Base-by-base conservation (phyloP, 2,113 vertebrate genomes). In the Syngnathoides biaculeatus region DNA sequence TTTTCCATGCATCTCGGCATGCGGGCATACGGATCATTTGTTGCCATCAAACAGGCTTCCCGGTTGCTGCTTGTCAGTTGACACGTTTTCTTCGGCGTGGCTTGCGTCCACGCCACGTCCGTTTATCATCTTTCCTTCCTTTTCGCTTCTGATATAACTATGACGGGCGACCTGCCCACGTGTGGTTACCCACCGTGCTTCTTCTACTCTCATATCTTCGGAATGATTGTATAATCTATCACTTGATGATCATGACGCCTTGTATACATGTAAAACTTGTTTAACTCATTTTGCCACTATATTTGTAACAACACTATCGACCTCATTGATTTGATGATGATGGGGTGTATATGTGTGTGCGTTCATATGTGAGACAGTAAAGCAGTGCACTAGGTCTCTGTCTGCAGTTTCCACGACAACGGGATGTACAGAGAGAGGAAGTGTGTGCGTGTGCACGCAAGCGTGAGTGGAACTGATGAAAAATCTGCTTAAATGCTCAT, bases 321-420 rank as follows among this genome's bases (percentile, higher is more conserved):
- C 81, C 78, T 72, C 79, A 81, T 74, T 85, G 71, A 74, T 72
- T 66, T 57, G 53, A 15, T 15, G 11, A 47, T 30, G 55, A 12
- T 22, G 48, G 64, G 30, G 64, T 61, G 38, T 8, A 38, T 14
- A 3, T 61, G 43, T 30, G n/a, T 43, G 24, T 1, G 43, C 11
- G 63, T 26, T 15, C 22, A 13, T 19, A 24, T 17, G 53, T n/a
- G 48, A 61, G 67, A 53, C 45, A 26, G 55, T 57, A 15, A 19
- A 57, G 63, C 48, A 40, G 40, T 15, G 62, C n/a, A n/a, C n/a
- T n/a, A 67, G 78, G 80, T 73, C 77, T 79, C 80, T 55, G 56
- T 80, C 86, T 72, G 81, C 85, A 79, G 88, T 90, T 90, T 88
- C 88, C 88, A 90, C 85, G 87, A 90, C 88, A 88, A 90, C 88